Conservation (phyloP, 2,113 vertebrate species). For the Emydura subglobosa region DNA sequence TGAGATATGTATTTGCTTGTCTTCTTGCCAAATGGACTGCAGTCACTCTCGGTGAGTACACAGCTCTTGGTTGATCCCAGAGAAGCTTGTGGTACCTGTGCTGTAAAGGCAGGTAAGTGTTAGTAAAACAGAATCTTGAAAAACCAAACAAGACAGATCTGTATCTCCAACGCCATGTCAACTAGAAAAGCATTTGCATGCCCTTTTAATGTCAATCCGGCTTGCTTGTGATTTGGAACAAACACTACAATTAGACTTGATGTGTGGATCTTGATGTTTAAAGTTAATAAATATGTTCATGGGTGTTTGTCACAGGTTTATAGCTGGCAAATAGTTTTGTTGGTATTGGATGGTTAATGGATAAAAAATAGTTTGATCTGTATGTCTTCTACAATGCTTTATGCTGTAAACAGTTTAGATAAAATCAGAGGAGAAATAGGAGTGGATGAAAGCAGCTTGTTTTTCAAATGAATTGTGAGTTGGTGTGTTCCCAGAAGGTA, state of each 20-base stretch:
- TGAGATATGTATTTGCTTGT: not conserved
- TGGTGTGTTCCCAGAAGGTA: not conserved
- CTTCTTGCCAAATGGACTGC: not conserved
- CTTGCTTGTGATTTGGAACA: not conserved
- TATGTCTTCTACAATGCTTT: not conserved
- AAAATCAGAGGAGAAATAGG: conserved; percentile 6
- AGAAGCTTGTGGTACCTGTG: not conserved
- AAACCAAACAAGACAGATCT: not conserved
- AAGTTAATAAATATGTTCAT: not conserved
- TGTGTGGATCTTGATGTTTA: not conserved
- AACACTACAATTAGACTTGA: not conserved
- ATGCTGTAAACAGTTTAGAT: not conserved
- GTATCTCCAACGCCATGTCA: not conserved
- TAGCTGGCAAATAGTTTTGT: not conserved
- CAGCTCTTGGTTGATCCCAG: not conserved
- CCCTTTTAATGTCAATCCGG: not conserved
- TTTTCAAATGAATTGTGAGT: not conserved
- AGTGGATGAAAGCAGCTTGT: not conserved
- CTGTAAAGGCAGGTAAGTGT: not conserved
- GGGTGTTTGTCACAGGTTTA: not conserved
- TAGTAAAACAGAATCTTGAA: not conserved
- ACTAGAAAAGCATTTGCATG: not conserved
- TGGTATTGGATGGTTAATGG: not conserved
- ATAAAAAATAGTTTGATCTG: not conserved
- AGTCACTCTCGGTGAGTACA: not conserved